Evolutionary conservation across 1,140 invertebrate species (phyloP).

Genomic region (Drosophila bipectinata): DNA sequence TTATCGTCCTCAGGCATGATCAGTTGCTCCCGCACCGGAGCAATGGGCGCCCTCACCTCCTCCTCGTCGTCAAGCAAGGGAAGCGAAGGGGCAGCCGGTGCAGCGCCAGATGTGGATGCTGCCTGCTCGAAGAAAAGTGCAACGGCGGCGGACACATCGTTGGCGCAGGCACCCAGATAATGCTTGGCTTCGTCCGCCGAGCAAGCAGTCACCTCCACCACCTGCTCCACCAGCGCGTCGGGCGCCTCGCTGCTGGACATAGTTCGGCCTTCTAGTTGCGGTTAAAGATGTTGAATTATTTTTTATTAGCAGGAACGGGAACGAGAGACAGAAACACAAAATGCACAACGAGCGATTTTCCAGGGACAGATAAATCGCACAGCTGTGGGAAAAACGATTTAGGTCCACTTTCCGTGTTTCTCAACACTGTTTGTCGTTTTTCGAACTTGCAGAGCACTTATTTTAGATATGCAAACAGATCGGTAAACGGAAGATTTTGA

Average conservation of each 20-base stretch:
- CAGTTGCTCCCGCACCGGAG: slow-evolving; percentile 78
- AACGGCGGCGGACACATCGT: slow-evolving; percentile 77
- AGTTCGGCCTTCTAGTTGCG: slow-evolving; percentile 13
- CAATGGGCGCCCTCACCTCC: slow-evolving; percentile 80
- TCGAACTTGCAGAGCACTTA: not conserved
- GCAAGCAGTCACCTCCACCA: slow-evolving; percentile 75
- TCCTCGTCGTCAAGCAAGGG: slow-evolving; percentile 55
- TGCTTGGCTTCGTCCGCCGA: slow-evolving; percentile 70
- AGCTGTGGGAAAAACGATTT: slow-evolving; percentile 33
- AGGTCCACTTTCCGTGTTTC: not conserved
- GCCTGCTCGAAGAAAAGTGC: slow-evolving; percentile 73
- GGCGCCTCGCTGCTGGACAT: slow-evolving; percentile 61
- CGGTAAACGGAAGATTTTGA: not conserved
- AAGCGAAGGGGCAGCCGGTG: slow-evolving; percentile 14
- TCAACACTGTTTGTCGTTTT: not conserved
- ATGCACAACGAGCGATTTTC: slow-evolving; percentile 30
- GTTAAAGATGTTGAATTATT: not conserved
- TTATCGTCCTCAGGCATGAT: slow-evolving; percentile 81
- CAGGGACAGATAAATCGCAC: slow-evolving; percentile 39
- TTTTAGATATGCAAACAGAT: not conserved
- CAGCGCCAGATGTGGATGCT: slow-evolving; percentile 18
- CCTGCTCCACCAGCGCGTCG: slow-evolving; percentile 63
- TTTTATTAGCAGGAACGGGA: slow-evolving; percentile 13
- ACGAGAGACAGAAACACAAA: slow-evolving; percentile 13
- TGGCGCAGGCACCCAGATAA: slow-evolving; percentile 71